Base-by-base conservation (phyloP, 2,797 vertebrate species). In the Limnodromus scolopaceus region DNA sequence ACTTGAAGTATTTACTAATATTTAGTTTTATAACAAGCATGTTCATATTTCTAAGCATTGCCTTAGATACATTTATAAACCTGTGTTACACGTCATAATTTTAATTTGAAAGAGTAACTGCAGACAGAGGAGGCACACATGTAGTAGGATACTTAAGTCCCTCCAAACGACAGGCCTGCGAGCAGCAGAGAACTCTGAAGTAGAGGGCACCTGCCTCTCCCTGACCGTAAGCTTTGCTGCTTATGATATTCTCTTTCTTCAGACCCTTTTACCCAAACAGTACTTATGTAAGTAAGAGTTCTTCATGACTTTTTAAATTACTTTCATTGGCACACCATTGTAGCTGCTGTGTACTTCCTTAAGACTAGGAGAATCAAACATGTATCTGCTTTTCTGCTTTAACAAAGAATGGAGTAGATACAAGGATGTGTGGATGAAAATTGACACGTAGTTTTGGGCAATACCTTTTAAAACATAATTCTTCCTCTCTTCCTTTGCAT, bases 111-210 rank as follows among this genome's bases (percentile, higher is more conserved):
- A 38, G 41, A 77, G n/a, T 57, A 90, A 71, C 11, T 71, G 39
- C 63, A 71, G 90, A 32, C 43, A 88, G 53, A 58, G 48, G 11
- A 20, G 39, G 36, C 32, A 48, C n/a, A 13, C 19, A 16, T 0
- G 6, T 13, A 64, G 13, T 27, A 32, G 19, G n/a, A 54, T 39
- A 63, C 53, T 82, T 69, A 24, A 51, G 41, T 39, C 46, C 55
- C 55, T 86, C n/a, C 23, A 38, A 80, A 65, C 0, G 0, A 57
- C 41, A 89, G 58, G 30, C 23, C 49, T 8, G 1, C 1, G 11
- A 46, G 20, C 16, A 65, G 84, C 6, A 11, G 32, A 53, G 14
- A 63, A 5, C 25, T 17, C 60, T 74, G 39, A 68, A 82, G 32
- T 28, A 41, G 36, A 81, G 10, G 28, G 18, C 55, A 53, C 41